These are phyloP conservation scores for Lates calcarifer DNA, from an alignment of 2,113 vertebrate species.

Conservation along the genomic window DNA sequence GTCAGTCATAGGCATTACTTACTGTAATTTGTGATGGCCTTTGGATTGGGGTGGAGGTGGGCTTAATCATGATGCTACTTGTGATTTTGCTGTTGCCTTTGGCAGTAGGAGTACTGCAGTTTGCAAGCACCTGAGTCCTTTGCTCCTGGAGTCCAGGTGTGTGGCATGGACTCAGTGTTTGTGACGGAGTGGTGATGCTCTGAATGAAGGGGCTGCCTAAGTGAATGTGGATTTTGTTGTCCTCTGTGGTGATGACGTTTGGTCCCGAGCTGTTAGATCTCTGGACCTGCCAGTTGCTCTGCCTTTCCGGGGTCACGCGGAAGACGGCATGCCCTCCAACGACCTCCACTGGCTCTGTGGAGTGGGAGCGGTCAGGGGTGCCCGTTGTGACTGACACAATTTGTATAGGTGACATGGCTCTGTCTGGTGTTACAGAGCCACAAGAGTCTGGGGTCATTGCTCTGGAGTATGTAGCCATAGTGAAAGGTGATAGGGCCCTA, in stretches of 20 bases:
- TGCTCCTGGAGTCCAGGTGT: constrained; percentile 85
- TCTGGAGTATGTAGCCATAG: constrained; percentile 89
- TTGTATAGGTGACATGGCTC: constrained; percentile 93
- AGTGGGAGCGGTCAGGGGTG: constrained; percentile 87
- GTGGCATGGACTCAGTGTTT: constrained; percentile 84
- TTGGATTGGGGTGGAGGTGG: constrained; percentile 92
- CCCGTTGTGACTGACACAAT: constrained; percentile 89
- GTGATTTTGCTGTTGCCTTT: constrained; percentile 95
- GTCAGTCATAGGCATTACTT: constrained; percentile 97
- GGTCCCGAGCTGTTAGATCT: constrained; percentile 94
- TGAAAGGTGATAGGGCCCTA: constrained; percentile 87
- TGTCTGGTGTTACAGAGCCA: constrained; percentile 91
- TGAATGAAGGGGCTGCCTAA: constrained; percentile 94
- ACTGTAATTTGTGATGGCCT: constrained; percentile 98
- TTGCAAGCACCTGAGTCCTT: constrained; percentile 89
- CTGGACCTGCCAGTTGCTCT: constrained; percentile 93
- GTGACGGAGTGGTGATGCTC: constrained; percentile 85
- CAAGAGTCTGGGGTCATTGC: constrained; percentile 92
- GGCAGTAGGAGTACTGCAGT: constrained; percentile 86
- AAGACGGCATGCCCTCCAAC: constrained; percentile 90
- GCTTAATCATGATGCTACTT: constrained; percentile 98
- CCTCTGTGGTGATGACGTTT: constrained; percentile 97
- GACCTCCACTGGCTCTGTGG: constrained; percentile 89
- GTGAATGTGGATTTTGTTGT: constrained; percentile 99
- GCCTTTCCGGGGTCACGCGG: constrained; percentile 93